Percentiles rank a stretch among this genome's conserved stretches.
phyloP scores from a whole-genome alignment of 2,888 invertebrate genomes.

The Toxonevra muliebris region DNA sequence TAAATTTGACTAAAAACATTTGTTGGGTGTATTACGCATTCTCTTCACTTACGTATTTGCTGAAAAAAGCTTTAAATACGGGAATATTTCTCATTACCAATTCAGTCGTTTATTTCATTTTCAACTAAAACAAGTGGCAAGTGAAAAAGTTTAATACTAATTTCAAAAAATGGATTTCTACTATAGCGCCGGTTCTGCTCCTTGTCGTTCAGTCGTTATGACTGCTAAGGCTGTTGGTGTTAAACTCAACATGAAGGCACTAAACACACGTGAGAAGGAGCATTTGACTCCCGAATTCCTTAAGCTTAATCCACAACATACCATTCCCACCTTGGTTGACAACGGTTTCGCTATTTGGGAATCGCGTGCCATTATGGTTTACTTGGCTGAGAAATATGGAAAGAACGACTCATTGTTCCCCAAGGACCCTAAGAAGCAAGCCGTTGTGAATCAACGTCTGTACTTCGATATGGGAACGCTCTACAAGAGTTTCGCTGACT shows the following conservation, averaged over 20 bases:
- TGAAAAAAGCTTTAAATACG: too few species aligned
- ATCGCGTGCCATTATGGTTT: slow-evolving; percentile 82
- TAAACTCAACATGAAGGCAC: slow-evolving; percentile 71
- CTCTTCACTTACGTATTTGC: too few species aligned
- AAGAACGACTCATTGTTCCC: slow-evolving; percentile 78
- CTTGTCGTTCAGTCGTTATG: slow-evolving; percentile 73
- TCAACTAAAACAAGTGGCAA: too few species aligned
- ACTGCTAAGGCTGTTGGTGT: slow-evolving; percentile 73
- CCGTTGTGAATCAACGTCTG: slow-evolving; percentile 79
- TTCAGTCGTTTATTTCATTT: too few species aligned
- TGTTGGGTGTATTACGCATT: too few species aligned
- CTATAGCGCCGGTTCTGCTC: slow-evolving; percentile 71
- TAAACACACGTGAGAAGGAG: slow-evolving; percentile 71
- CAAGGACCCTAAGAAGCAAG: slow-evolving; percentile 77
- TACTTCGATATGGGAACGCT: slow-evolving; percentile 82
- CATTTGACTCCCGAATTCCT: slow-evolving; percentile 75
- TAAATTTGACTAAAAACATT: too few species aligned
- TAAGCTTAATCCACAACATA: slow-evolving; percentile 84
- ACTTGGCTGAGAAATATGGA: slow-evolving; percentile 81
- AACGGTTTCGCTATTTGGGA: slow-evolving; percentile 84
- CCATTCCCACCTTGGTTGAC: slow-evolving; percentile 84
- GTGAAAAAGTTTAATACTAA: too few species aligned
- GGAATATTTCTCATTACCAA: too few species aligned
- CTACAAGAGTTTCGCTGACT: slow-evolving; percentile 73
- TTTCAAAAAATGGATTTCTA: slow-evolving; percentile 72